Evolutionary conservation across 2,797 vertebrate species (phyloP).

Genomic region (Rhabdomys pumilio): DNA sequence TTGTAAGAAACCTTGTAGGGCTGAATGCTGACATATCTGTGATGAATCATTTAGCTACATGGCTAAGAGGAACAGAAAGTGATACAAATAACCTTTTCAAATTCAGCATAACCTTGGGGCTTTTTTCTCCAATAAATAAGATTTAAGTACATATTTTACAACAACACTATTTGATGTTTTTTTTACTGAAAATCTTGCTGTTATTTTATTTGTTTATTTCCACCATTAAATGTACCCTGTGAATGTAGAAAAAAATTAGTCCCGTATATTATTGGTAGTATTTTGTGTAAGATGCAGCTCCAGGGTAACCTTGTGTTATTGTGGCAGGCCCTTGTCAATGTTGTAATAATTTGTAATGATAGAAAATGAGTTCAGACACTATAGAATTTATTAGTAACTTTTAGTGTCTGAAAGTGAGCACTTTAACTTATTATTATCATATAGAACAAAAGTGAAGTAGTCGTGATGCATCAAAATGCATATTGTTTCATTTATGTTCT

Average conservation of each 20-base stretch:
- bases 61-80: constrained; percentile 80
- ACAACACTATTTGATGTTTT: constrained; percentile 79
- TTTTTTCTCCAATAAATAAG: constrained; percentile 61
- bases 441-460: constrained; percentile 63
- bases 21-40: constrained; percentile 80
- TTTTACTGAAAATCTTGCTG: constrained; percentile 46
- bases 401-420: constrained; percentile 70
- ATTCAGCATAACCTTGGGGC: constrained; percentile 72
- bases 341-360: constrained; percentile 68
- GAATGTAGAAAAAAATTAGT: constrained; percentile 44
- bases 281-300: constrained; percentile 69
- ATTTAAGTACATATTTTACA: constrained; percentile 63
- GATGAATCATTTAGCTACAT: constrained; percentile 86
- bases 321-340: constrained; percentile 24
- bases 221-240: not conserved
- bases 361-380: constrained; percentile 33
- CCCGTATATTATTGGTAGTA: constrained; percentile 54
- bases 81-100: constrained; percentile 84
- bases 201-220: constrained; percentile 36
- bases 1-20: constrained; percentile 70
- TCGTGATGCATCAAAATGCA: not conserved
- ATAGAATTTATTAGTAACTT: constrained; percentile 70
- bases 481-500: constrained; percentile 70
- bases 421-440: constrained; percentile 56
- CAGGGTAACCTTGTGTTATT: constrained; percentile 64